Evolutionary conservation across 2,797 vertebrate species (phyloP), one percentile per base, ranked within the genome.

Genomic region (Anguilla obscura): DNA sequence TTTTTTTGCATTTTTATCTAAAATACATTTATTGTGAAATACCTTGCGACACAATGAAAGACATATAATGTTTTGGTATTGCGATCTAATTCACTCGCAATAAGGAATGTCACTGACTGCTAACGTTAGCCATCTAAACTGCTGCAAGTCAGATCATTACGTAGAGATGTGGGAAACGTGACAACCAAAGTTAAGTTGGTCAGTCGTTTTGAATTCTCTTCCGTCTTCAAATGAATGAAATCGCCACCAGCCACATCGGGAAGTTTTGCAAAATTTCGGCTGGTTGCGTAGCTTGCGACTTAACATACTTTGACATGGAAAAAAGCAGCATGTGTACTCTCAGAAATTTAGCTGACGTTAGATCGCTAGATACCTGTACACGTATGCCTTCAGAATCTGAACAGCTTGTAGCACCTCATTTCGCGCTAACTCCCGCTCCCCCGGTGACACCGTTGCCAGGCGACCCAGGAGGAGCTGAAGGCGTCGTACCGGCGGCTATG

Each of bases 401-500:
- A 80, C 76, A 1, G 16, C 1, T 50, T 80, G 5, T 40, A 1
- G 5, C 36, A 12, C 30, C 33, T 76, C 0, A 33, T 48, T 40
- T 50, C 40, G 36, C 21, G 16, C 76, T 48, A 40, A 40, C 33
- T 14, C 36, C 40, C 33, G 4, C 0, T 14, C 76, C 36, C 9
- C 27, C n/a, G 40, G 36, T 58, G 85, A 36, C 48, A 27, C 74
- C n/a, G 88, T 89, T 83, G 60, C 1, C 90, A 99, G 99, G 99
- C 99, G 24, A 97, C 98, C 83, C 97, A 98, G 89, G 99, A 99
- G 0, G 98, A 99, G 93, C 95, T 99, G 82, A 99, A 99, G 93
- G 97, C 96, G 0, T 97, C 99, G 0, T 99, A 99, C 95, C 97
- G 99, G 84, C 94, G 99, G 74, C 93, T 99, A 88, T 99, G 99